These are phyloP conservation scores for Oreochromis spilurus DNA, from an alignment of 2,113 vertebrate species.

Conservation along the genomic window DNA sequence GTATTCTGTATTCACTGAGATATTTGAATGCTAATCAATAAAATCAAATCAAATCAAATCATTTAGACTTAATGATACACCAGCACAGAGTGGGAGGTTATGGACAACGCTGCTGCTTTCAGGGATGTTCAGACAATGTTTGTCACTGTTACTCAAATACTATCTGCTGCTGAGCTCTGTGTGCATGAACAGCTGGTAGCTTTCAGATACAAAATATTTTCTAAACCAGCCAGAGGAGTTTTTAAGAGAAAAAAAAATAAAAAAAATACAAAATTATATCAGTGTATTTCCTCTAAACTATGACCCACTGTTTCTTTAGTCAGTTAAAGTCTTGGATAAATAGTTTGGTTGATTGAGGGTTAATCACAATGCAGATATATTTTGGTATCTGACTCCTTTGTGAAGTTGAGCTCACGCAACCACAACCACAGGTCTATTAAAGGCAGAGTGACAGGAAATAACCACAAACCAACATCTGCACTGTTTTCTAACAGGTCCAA, in stretches of 20 bases:
- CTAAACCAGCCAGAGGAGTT: no score
- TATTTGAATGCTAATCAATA: no score
- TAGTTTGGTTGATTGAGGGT: not conserved
- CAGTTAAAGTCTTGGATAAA: not conserved
- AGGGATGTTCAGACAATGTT: not conserved
- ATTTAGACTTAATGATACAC: not conserved
- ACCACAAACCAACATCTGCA: not conserved
- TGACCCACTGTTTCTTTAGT: no score
- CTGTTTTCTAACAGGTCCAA: not conserved
- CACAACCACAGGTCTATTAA: not conserved
- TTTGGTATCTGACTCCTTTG: not conserved
- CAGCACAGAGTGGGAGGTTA: not conserved
- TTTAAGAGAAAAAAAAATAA: no score
- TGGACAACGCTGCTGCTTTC: fast-evolving
- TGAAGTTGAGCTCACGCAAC: not conserved
- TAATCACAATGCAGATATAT: not conserved
- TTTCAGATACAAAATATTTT: not conserved
- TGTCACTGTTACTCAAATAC: not conserved
- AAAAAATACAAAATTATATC: no score
- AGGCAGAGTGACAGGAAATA: not conserved
- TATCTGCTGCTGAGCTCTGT: not conserved
- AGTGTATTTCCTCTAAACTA: no score
- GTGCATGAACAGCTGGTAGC: not conserved
- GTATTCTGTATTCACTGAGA: no score
- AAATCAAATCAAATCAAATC: no score